Conservation (phyloP, 2,888 invertebrate genomes). For the Cataglyphis cursor region DNA sequence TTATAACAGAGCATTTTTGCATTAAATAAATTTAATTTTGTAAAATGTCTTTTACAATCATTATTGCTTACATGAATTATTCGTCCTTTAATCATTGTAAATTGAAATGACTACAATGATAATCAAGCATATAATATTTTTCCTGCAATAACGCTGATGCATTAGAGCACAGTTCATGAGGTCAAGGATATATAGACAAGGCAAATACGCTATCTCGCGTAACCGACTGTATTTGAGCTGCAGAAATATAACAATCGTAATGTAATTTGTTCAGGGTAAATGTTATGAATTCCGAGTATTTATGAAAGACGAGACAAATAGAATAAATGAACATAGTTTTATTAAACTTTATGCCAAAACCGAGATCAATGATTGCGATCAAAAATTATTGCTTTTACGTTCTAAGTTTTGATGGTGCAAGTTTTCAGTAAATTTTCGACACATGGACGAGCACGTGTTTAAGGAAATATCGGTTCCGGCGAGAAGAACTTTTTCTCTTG, state of each 20-base stretch:
- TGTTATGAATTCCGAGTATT: not conserved
- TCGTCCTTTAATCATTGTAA: not conserved
- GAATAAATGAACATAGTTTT: not conserved
- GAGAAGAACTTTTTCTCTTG: conserved; percentile 58
- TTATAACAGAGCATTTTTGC: conserved; percentile 1
- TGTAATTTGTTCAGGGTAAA: conserved; percentile 15
- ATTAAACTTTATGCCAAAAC: conserved; percentile 13
- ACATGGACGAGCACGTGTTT: conserved; percentile 11
- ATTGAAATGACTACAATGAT: not conserved
- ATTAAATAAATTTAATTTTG: not conserved
- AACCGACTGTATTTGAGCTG: conserved; percentile 27
- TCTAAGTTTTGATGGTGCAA: conserved; percentile 16
- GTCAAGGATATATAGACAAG: not conserved
- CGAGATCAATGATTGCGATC: not conserved
- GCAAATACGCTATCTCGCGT: conserved; percentile 46
- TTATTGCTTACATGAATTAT: not conserved
- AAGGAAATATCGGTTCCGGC: conserved; percentile 44
- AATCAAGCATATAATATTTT: not conserved
- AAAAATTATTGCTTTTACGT: conserved; percentile 14
- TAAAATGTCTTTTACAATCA: not conserved
- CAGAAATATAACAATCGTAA: not conserved
- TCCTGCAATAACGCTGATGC: not conserved
- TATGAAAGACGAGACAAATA: not conserved
- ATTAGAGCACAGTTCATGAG: not conserved
- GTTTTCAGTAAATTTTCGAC: conserved; percentile 6